Evolutionary conservation across 1,140 invertebrate genomes (phyloP).

Genomic region (Drosophila jambulina): DNA sequence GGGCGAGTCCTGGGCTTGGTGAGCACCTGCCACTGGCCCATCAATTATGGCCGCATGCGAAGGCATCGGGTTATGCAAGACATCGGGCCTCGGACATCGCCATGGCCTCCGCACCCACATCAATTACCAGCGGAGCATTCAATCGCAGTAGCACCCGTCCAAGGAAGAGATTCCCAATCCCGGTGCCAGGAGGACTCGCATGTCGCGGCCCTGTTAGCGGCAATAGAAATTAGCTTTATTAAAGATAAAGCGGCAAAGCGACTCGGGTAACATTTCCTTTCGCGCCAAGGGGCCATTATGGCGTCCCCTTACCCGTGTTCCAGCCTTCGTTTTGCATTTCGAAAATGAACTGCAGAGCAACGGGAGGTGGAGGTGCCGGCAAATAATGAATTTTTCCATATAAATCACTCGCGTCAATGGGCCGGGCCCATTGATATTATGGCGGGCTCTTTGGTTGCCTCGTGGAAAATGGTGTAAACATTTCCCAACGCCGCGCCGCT

Average conservation of each 20-base stretch:
- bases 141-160: conserved; percentile 32
- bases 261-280: conserved; percentile 66
- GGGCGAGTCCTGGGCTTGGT: conserved; percentile 69
- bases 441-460: not conserved
- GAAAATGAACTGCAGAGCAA: conserved; percentile 61
- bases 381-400: conserved; percentile 82
- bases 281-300: conserved; percentile 67
- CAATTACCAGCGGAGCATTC: conserved; percentile 58
- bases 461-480: conserved; percentile 54
- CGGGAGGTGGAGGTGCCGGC: conserved; percentile 30
- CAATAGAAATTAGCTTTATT: conserved; percentile 82
- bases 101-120: conserved; percentile 44
- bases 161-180: conserved; percentile 28
- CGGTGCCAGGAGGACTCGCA: conserved; percentile 51
- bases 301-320: not conserved
- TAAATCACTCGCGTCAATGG: conserved; percentile 82
- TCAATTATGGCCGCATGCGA: conserved; percentile 74
- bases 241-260: conserved; percentile 69
- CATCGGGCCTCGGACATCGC: conserved; percentile 4
- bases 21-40: conserved; percentile 47
- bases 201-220: conserved; percentile 74
- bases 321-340: conserved; percentile 64
- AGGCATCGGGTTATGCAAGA: conserved; percentile 52
- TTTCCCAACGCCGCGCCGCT: conserved; percentile 46
- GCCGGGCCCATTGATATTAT: conserved; percentile 72